Evolutionary conservation across 2,797 vertebrate genomes (phyloP).

Genomic region (Xerus rutilus): DNA sequence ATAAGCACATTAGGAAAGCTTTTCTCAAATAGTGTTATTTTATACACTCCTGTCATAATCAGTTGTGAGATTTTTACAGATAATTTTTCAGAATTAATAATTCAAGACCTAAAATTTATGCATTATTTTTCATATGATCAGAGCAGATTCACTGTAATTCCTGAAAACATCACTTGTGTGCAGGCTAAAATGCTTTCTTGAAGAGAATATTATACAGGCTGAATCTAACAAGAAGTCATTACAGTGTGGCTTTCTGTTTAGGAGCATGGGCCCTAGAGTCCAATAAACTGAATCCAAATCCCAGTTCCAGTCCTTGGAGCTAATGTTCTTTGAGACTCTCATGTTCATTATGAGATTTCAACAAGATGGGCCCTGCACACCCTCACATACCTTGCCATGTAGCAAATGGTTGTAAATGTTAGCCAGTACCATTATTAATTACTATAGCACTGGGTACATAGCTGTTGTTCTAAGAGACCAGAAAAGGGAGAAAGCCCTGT

Average conservation of each 20-base stretch:
- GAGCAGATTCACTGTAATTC: background rate
- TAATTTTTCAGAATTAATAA: conserved; percentile 34
- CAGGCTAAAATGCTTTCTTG: background rate
- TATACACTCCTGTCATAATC: background rate
- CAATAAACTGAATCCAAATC: background rate
- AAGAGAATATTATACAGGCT: background rate
- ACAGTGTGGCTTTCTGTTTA: background rate
- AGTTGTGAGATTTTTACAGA: background rate
- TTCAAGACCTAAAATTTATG: background rate
- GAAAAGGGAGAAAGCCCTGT: background rate
- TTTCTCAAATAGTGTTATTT: background rate
- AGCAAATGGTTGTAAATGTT: background rate
- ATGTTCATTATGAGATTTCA: background rate
- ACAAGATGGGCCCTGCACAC: background rate
- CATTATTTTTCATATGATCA: background rate
- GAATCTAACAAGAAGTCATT: background rate
- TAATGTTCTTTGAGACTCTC: background rate
- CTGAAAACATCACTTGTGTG: background rate
- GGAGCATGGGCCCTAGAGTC: background rate
- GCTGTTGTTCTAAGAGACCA: background rate
- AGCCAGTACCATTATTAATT: background rate
- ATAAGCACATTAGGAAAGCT: background rate
- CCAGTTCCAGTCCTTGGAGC: background rate
- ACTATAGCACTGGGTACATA: background rate
- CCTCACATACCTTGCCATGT: background rate